These are phyloP conservation scores for Corythoichthys intestinalis DNA, from an alignment of 2,113 vertebrate species.

Conservation along the genomic window DNA sequence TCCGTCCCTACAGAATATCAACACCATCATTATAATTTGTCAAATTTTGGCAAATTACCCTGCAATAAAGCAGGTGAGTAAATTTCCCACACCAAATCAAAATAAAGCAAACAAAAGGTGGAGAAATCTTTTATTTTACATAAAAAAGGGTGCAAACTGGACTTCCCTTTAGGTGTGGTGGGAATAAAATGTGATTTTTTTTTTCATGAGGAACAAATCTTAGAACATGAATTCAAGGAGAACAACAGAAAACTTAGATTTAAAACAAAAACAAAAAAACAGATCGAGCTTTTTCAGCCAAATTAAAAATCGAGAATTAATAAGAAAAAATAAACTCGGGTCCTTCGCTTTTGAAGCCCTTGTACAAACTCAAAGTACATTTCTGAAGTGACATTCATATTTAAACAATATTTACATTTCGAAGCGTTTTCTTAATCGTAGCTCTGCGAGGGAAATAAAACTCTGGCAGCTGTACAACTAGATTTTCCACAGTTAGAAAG, in stretches of 20 bases:
- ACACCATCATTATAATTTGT: no score
- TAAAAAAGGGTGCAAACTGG: conserved; percentile 90
- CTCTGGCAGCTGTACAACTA: conserved; percentile 73
- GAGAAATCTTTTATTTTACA: conserved; percentile 88
- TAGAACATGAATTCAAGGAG: conserved; percentile 72
- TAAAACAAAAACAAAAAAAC: conserved; percentile 59
- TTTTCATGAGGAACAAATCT: conserved; percentile 71
- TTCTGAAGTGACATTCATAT: conserved; percentile 83
- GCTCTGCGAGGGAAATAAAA: conserved; percentile 66
- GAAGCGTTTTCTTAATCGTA: conserved; percentile 74
- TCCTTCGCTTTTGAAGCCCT: conserved; percentile 77
- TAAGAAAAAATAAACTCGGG: conserved; percentile 66
- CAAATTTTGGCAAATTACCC: no score
- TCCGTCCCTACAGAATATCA: no score
- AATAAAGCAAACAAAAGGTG: conserved; percentile 51
- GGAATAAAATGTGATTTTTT: conserved; percentile 76
- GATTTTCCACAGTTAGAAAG: conserved; percentile 61
- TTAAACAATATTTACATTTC: conserved; percentile 81
- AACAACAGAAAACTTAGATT: conserved; percentile 46
- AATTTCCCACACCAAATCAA: conserved; percentile 5
- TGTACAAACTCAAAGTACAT: conserved; percentile 79
- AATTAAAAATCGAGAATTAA: conserved; percentile 63
- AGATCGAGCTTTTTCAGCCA: conserved; percentile 75
- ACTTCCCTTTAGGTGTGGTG: conserved; percentile 77
- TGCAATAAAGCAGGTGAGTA: background rate